These are phyloP conservation scores for Alethe castanea DNA, from an alignment of 2,113 vertebrate genomes.

Conservation along the genomic window DNA sequence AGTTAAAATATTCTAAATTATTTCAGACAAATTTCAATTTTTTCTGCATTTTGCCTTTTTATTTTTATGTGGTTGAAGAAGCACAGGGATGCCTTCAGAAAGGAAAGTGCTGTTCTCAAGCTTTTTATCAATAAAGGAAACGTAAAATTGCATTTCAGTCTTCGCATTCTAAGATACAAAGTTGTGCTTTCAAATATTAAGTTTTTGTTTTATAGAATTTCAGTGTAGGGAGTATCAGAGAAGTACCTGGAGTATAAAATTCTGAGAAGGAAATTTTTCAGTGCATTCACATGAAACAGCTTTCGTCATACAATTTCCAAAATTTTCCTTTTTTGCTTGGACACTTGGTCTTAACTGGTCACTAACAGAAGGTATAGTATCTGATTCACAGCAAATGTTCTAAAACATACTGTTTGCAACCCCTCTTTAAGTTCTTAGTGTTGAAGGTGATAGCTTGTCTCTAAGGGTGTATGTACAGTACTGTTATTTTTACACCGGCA, in stretches of 20 bases:
- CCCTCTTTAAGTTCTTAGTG: not conserved
- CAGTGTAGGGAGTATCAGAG: not conserved
- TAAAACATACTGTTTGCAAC: not conserved
- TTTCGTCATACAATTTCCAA: not conserved
- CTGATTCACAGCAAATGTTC: not conserved
- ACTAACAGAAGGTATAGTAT: not conserved
- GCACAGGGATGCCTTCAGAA: not conserved
- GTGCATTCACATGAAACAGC: rapidly evolving
- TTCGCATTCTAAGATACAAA: not conserved
- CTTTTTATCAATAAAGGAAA: not conserved
- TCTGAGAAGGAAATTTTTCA: not conserved
- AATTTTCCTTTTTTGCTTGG: not conserved
- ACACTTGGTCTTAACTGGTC: not conserved
- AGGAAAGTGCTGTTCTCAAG: not conserved
- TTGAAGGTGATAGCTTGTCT: not conserved
- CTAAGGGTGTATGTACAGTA: not conserved
- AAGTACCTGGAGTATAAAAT: not conserved
- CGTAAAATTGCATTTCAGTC: not conserved
- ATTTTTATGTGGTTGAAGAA: not conserved
- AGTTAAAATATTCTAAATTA: not conserved
- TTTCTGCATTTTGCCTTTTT: not conserved
- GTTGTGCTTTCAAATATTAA: not conserved
- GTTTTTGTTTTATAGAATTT: not conserved
- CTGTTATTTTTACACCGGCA: not conserved
- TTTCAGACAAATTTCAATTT: not conserved